Conservation (phyloP, 2,113 vertebrate genomes). For the Cardinalis cardinalis region DNA sequence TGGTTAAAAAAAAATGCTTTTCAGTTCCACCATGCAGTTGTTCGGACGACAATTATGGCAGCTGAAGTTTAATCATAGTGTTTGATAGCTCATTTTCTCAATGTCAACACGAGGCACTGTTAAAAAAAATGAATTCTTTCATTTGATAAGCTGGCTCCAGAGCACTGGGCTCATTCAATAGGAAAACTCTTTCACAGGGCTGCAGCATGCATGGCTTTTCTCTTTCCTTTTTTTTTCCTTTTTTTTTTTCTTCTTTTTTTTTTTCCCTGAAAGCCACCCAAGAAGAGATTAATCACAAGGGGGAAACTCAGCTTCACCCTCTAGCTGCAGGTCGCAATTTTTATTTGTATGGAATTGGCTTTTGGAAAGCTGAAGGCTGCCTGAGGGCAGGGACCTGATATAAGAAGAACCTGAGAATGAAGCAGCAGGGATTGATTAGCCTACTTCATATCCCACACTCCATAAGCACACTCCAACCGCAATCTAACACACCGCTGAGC, state of each 20-base stretch:
- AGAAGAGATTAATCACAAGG: slow-evolving; percentile 98
- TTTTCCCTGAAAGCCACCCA: slow-evolving; percentile 85
- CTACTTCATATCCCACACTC: slow-evolving; percentile 98
- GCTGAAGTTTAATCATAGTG: slow-evolving; percentile 86
- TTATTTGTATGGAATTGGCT: slow-evolving; percentile 98
- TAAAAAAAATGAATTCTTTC: slow-evolving; percentile 86
- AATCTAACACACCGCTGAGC: slow-evolving; percentile 99
- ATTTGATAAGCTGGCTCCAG: slow-evolving; percentile 88
- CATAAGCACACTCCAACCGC: slow-evolving; percentile 96
- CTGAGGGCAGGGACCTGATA: slow-evolving; percentile 93
- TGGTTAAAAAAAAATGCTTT: slow-evolving; percentile 67
- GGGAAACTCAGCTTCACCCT: slow-evolving; percentile 94
- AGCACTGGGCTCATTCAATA: slow-evolving; percentile 81
- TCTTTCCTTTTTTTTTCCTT: background rate
- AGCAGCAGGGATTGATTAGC: slow-evolving; percentile 98
- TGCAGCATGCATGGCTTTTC: slow-evolving; percentile 80
- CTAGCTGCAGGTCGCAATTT: slow-evolving; percentile 96
- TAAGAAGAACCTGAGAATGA: slow-evolving; percentile 96
- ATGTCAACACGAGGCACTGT: slow-evolving; percentile 88
- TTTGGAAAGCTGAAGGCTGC: slow-evolving; percentile 95
- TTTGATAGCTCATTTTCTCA: slow-evolving; percentile 89
- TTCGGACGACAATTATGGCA: slow-evolving; percentile 84
- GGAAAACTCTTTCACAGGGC: slow-evolving; percentile 81
- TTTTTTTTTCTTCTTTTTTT: slow-evolving; percentile 47
- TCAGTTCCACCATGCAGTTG: slow-evolving; percentile 77